Evolutionary conservation across 2,888 invertebrate species (phyloP), one percentile per base, ranked within the genome.

Genomic region (Aphidoletes aphidimyza): DNA sequence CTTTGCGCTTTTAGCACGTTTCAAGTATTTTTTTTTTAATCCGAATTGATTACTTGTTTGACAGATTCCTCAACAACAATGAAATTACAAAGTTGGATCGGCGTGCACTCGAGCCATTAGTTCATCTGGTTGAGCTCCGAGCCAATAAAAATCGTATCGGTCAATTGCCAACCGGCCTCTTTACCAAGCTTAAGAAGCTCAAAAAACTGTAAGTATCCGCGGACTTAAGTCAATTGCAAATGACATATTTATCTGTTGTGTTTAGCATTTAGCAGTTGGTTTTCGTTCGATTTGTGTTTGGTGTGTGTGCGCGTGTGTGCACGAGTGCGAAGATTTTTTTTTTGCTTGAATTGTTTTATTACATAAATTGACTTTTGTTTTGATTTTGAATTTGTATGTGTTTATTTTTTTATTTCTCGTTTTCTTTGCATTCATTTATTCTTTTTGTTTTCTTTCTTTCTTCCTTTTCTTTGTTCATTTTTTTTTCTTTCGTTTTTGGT

Each of bases 121-220:
- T 93, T 0, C 92, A 92, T 85, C 91, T 98, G 86, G 92, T 93
- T 87, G 93, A 94, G 86, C 91, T 97, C 86, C 95, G 95, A 88
- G 89, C 97, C 86, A 96, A 94, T 88, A 94, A 94, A 89, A 97
- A 97, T 92, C 93, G 92, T 86, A 91, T 95, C 86, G 90, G 90
- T 86, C 91, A 91, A 84, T 90, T 97, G 84, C 93, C 94, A n/a
- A 94, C 94, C 88, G 93, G 94, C 87, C 91, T 95, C 47, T 96
- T 97, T 88, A 92, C 91, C 86, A 92, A 93, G 87, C 85, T 86
- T 3, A 84, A 89, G 89, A 30, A 87, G 88, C 14, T 86, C 89
- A 2, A 89, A 88, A 85, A 86, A 87, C 78, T 84, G 84, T 84
- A 84, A 84, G 84, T 84, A 84, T 84, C 54, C 42, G 1, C 19